phyloP scores from a whole-genome alignment of 2,888 invertebrate species.

The Stenchaetothrips biformis region DNA sequence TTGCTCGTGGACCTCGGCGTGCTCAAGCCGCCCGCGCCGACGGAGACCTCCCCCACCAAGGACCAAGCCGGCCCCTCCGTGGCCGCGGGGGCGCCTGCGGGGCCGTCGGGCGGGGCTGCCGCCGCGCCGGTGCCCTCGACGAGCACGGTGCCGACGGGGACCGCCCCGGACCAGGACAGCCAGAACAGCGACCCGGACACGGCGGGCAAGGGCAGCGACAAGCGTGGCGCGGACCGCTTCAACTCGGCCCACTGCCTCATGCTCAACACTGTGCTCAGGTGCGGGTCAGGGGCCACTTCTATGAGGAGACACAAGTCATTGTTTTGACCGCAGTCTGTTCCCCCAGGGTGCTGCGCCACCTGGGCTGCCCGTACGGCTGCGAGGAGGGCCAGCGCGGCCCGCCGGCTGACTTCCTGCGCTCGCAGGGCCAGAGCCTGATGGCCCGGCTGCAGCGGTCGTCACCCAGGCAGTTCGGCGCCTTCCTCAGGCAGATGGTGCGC shows the following conservation, averaged over 20 bases:
- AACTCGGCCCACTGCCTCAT: constrained; percentile 65
- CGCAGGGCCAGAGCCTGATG: constrained; percentile 76
- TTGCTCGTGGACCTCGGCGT: constrained; percentile 87
- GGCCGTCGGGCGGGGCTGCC: constrained; percentile 29
- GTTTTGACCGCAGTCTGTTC: constrained; percentile 32
- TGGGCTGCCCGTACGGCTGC: constrained; percentile 95
- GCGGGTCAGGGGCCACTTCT: constrained; percentile 19
- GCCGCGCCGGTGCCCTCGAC: not conserved
- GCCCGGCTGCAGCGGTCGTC: constrained; percentile 67
- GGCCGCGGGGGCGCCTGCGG: constrained; percentile 24
- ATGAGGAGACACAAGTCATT: not conserved
- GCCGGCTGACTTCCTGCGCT: constrained; percentile 84
- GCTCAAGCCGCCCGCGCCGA: constrained; percentile 52
- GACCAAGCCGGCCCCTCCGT: constrained; percentile 39
- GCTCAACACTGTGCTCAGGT: constrained; percentile 60
- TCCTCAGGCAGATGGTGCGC: constrained; percentile 69
- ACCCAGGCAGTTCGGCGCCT: constrained; percentile 58
- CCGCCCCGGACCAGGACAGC: constrained; percentile 15
- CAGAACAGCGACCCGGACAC: constrained; percentile 26
- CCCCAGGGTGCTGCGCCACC: constrained; percentile 71
- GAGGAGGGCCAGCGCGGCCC: constrained; percentile 78
- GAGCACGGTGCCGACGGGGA: constrained; percentile 38
- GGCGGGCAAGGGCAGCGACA: constrained; percentile 36
- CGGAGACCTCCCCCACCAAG: constrained; percentile 31
- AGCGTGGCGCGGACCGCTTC: constrained; percentile 40